These are phyloP conservation scores for Eueremaeus valkanovi DNA, from an alignment of 2,888 invertebrate species.

Conservation along the genomic window DNA sequence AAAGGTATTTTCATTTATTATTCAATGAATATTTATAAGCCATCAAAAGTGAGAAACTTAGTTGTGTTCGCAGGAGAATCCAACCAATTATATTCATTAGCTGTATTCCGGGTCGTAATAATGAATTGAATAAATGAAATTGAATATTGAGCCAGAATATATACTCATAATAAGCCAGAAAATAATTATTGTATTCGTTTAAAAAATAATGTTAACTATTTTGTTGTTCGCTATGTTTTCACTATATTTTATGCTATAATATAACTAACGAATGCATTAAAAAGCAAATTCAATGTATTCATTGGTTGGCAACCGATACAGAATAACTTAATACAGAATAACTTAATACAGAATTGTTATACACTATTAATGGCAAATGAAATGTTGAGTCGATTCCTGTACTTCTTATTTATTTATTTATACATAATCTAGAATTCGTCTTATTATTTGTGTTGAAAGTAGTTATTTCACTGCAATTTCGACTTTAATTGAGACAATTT, in stretches of 20 bases:
- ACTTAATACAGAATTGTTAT: not conserved
- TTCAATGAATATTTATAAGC: not conserved
- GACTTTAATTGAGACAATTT: constrained; percentile 27
- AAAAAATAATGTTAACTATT: too few species aligned
- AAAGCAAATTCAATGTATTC: not conserved
- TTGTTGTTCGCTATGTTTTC: too few species aligned
- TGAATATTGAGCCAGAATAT: too few species aligned
- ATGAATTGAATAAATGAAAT: too few species aligned
- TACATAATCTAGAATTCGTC: not conserved
- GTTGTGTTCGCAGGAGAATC: not conserved
- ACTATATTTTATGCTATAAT: too few species aligned
- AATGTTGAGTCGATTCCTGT: not conserved
- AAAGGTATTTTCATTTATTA: not conserved
- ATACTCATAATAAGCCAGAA: too few species aligned
- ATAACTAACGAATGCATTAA: not conserved
- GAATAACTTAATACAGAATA: not conserved
- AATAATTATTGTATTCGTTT: too few species aligned
- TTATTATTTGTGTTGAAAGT: constrained; percentile 25
- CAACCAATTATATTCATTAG: not conserved
- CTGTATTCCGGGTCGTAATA: not conserved
- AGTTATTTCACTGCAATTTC: constrained; percentile 18
- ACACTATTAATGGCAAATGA: not conserved
- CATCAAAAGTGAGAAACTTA: not conserved
- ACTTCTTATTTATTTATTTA: not conserved
- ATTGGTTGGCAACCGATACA: not conserved